Conservation (phyloP, 30 jellyfish, hydroid and myxozoan species). For the Hydra vulgaris region DNA sequence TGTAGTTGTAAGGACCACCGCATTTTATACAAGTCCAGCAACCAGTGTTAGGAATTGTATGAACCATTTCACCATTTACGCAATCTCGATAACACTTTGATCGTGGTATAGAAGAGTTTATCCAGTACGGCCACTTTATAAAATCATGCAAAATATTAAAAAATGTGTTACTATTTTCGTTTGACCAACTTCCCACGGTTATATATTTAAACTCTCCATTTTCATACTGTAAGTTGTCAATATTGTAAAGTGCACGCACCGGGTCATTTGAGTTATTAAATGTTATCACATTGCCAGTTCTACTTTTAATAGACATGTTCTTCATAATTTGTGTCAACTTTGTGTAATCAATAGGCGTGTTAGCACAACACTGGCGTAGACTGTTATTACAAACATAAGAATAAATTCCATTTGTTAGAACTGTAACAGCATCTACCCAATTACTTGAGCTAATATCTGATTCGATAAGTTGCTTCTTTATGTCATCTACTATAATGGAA, state of each 20-base stretch:
- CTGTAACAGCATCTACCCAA: background rate
- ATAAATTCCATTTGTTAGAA: background rate
- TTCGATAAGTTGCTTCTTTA: background rate
- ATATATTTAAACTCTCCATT: slow-evolving; percentile 36
- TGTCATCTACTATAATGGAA: background rate
- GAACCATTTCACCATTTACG: slow-evolving; percentile 55
- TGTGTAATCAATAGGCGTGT: background rate
- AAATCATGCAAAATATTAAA: slow-evolving; percentile 2
- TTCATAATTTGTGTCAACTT: slow-evolving; percentile 16
- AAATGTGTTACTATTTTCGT: slow-evolving; percentile 5
- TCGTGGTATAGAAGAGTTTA: slow-evolving; percentile 3
- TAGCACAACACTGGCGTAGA: background rate
- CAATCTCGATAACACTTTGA: slow-evolving; percentile 63
- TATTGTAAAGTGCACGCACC: slow-evolving; percentile 39
- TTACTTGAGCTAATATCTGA: background rate
- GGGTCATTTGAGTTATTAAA: slow-evolving; percentile 60
- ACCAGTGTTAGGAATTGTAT: slow-evolving; percentile 43
- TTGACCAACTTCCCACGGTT: slow-evolving; percentile 56
- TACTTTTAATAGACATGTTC: slow-evolving; percentile 34
- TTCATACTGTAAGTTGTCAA: slow-evolving; percentile 45
- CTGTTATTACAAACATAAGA: background rate
- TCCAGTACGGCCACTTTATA: slow-evolving; percentile 55
- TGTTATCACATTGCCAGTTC: slow-evolving; percentile 23
- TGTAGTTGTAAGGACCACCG: slow-evolving; percentile 20
- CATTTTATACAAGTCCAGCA: slow-evolving; percentile 76